phyloP scores from a whole-genome alignment of 2,797 vertebrate species.

The Pantherophis vulpinus region DNA sequence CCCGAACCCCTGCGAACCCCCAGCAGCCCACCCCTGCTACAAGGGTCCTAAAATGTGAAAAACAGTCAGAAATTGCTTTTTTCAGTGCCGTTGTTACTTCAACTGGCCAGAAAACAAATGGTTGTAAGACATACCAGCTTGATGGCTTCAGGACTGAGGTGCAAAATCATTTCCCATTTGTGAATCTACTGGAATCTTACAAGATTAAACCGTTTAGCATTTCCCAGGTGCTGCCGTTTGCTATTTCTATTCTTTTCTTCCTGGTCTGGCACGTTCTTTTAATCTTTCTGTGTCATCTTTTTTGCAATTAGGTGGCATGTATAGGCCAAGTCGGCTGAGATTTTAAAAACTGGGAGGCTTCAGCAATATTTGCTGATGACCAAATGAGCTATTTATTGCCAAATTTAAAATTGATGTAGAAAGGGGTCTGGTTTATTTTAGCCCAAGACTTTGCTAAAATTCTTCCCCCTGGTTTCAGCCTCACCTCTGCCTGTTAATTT shows the following conservation, averaged over 20 bases:
- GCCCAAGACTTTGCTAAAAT: no score
- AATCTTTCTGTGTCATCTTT: neutral
- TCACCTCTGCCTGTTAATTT: neutral
- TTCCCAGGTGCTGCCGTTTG: neutral
- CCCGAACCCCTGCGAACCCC: no score
- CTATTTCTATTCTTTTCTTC: neutral
- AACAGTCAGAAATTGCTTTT: no score
- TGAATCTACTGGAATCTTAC: neutral
- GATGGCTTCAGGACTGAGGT: neutral
- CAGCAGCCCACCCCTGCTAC: no score
- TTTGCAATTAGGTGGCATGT: neutral
- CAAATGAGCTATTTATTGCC: neutral
- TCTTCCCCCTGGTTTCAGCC: neutral
- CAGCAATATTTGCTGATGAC: neutral
- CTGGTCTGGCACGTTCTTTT: neutral
- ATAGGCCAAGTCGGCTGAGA: neutral
- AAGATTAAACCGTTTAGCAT: neutral
- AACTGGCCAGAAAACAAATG: no score
- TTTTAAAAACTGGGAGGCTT: neutral
- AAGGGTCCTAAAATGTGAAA: no score
- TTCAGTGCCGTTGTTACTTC: no score
- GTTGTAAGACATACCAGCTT: neutral
- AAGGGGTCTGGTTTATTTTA: neutral
- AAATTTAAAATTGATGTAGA: neutral
- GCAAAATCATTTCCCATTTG: neutral